phyloP scores from a whole-genome alignment of 2,797 vertebrate species.

The Notolepis coatsorum region DNA sequence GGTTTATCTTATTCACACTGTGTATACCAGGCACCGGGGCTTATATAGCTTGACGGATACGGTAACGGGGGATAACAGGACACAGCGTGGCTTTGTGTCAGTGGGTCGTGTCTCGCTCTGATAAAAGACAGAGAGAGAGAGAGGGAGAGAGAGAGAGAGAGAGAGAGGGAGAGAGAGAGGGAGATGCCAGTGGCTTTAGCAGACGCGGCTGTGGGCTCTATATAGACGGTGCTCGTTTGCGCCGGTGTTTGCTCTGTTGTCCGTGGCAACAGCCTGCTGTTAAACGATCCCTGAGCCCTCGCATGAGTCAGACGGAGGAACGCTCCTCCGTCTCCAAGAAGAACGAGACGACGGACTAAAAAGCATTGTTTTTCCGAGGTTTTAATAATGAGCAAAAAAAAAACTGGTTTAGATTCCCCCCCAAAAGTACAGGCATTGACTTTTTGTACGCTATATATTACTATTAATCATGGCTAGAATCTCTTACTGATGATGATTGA shows the following conservation, averaged over 20 bases:
- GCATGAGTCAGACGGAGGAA: conserved; percentile 43
- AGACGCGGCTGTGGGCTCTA: conserved; percentile 25
- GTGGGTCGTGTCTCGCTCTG: not conserved
- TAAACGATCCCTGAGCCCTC: conserved; percentile 3
- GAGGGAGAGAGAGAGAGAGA: not conserved
- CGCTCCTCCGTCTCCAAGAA: conserved; percentile 20
- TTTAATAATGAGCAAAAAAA: too few relatives aligned
- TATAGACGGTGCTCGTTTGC: conserved; percentile 20
- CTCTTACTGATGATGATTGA: too few relatives aligned
- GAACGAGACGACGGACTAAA: too few relatives aligned
- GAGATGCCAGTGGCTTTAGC: conserved; percentile 18
- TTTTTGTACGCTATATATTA: too few relatives aligned
- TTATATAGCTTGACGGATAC: too few relatives aligned
- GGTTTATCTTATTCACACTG: too few relatives aligned
- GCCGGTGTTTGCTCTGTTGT: conserved; percentile 41
- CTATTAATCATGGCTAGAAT: too few relatives aligned
- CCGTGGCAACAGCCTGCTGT: conserved; percentile 44
- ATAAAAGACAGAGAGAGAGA: not conserved
- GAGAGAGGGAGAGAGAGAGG: conserved; percentile 1
- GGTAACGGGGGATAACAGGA: not conserved
- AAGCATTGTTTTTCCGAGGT: too few relatives aligned
- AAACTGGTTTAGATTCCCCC: too few relatives aligned
- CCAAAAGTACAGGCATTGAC: too few relatives aligned
- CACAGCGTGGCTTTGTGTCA: conserved; percentile 4
- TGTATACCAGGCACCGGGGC: too few relatives aligned